These are phyloP conservation scores for Anorthoa munda DNA, from an alignment of 2,888 invertebrate species.

Conservation along the genomic window DNA sequence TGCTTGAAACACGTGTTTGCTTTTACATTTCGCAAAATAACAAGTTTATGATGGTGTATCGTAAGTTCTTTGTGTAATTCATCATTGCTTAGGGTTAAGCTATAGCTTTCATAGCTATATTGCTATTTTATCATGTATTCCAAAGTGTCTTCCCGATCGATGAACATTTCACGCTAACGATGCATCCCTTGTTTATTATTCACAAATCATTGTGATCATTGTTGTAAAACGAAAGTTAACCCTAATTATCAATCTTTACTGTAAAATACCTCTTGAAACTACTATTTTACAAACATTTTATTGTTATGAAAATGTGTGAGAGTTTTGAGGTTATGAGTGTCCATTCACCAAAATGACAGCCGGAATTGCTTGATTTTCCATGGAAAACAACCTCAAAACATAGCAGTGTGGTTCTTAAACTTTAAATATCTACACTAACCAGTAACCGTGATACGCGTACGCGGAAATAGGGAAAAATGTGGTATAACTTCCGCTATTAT, in stretches of 20 bases:
- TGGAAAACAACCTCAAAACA: conserved; percentile 12
- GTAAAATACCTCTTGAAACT: not conserved
- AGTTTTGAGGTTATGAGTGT: conserved; percentile 60
- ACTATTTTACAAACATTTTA: conserved; percentile 3
- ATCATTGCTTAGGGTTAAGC: not conserved
- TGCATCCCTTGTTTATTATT: conserved; percentile 57
- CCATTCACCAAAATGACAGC: not conserved
- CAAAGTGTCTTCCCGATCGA: not conserved
- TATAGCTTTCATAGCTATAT: not conserved
- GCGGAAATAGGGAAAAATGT: not conserved
- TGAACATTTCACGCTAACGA: conserved; percentile 17
- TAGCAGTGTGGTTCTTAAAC: not conserved
- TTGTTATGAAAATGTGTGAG: conserved; percentile 38
- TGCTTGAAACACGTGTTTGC: conserved; percentile 73
- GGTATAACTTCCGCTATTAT: not conserved
- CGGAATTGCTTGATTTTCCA: conserved; percentile 36
- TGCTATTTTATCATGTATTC: not conserved
- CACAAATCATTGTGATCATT: not conserved
- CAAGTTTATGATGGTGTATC: conserved; percentile 41
- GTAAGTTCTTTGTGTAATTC: conserved; percentile 54
- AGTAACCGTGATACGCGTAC: too few relatives aligned
- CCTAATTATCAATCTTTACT: not conserved
- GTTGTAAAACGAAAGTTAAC: not conserved
- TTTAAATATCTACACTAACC: too few relatives aligned
- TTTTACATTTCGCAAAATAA: conserved; percentile 44